phyloP scores from a whole-genome alignment of 23 tunicate species.

The Trididemnum nubilum region DNA sequence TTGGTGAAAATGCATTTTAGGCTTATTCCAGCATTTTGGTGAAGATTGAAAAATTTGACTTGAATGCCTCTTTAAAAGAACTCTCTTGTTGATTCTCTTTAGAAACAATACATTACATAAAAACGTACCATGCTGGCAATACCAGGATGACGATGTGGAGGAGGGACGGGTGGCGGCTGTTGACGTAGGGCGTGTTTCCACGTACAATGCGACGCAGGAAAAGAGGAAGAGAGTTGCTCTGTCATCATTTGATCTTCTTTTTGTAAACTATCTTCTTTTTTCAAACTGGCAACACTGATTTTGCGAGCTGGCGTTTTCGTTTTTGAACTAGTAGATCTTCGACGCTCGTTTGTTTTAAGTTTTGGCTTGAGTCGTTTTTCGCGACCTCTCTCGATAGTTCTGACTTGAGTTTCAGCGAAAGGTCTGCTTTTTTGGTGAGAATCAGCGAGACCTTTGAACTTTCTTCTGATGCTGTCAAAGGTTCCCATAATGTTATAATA shows the following conservation, averaged over 20 bases:
- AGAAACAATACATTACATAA: too few species aligned
- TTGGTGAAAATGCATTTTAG: too few species aligned
- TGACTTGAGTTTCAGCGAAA: slow-evolving; percentile 11
- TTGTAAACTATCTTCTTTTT: slow-evolving; percentile 5
- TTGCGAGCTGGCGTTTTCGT: background rate
- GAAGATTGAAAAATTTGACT: too few species aligned
- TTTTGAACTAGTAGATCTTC: slow-evolving; percentile 7
- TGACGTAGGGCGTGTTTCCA: slow-evolving; percentile 37
- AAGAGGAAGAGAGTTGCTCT: slow-evolving; percentile 42
- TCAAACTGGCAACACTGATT: background rate
- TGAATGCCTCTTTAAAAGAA: too few species aligned
- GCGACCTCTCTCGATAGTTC: slow-evolving; percentile 32
- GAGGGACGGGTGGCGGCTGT: slow-evolving; percentile 51
- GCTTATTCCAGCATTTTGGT: too few species aligned
- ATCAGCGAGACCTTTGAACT: slow-evolving; percentile 58
- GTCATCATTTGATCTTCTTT: slow-evolving; percentile 37
- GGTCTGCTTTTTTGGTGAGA: slow-evolving; percentile 40
- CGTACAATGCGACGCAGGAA: slow-evolving; percentile 16
- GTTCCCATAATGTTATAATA: slow-evolving; percentile 76
- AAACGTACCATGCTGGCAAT: too few species aligned
- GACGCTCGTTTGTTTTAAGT: background rate
- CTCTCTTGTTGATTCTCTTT: too few species aligned
- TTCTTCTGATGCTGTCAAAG: slow-evolving; percentile 71
- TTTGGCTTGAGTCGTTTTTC: slow-evolving; percentile 32
- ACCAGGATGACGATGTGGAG: slow-evolving; percentile 43